Percentiles rank a stretch among this genome's conserved stretches.
phyloP scores from a whole-genome alignment of 2,113 vertebrate species.

The Ptychochromis oligacanthus region DNA sequence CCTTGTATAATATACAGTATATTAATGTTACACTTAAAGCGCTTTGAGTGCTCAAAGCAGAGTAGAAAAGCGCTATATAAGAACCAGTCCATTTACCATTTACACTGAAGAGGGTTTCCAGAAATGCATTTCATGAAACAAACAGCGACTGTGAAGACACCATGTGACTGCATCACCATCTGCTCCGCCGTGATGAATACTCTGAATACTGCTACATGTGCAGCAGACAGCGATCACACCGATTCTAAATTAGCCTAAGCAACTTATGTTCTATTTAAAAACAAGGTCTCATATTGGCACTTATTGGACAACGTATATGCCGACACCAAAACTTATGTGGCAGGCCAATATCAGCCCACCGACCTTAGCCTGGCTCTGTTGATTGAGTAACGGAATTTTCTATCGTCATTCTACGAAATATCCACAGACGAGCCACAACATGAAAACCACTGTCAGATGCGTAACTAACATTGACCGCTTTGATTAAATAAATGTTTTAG shows the following conservation, averaged over 20 bases:
- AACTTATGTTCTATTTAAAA: background rate
- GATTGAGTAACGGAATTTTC: too few relatives aligned
- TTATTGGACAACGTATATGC: background rate
- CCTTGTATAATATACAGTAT: background rate
- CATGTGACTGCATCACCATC: background rate
- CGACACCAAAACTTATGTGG: background rate
- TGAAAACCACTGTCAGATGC: background rate
- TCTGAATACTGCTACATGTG: background rate
- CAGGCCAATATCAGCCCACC: too few relatives aligned
- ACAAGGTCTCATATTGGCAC: background rate
- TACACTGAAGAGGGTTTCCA: too few relatives aligned
- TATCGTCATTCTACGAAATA: background rate
- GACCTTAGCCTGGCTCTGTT: too few relatives aligned
- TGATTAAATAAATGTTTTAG: background rate
- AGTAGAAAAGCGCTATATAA: too few relatives aligned
- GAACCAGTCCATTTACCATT: too few relatives aligned
- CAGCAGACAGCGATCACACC: background rate
- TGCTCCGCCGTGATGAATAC: background rate
- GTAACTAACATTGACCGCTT: background rate
- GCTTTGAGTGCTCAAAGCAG: too few relatives aligned
- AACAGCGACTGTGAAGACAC: background rate
- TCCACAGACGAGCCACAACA: background rate
- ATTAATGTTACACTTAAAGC: too few relatives aligned
- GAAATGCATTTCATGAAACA: background rate
- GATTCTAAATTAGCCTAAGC: background rate